Base-by-base conservation (phyloP, 2,888 invertebrate genomes). In the Aphidoletes aphidimyza region DNA sequence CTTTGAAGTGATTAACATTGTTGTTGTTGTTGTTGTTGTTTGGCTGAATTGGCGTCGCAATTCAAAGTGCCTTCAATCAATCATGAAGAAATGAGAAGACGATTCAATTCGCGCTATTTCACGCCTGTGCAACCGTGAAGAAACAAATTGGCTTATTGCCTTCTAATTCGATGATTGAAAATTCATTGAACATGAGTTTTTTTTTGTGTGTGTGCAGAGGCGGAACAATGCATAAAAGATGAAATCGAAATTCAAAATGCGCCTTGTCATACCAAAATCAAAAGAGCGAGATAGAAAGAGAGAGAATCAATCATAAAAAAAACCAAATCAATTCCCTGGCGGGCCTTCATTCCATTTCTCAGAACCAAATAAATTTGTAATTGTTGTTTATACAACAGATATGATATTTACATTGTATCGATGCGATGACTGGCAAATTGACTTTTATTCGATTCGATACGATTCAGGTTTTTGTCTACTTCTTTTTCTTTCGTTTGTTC, bases 391-490 rank as follows among this genome's bases (percentile, higher is more conserved):
- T n/a, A 37, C 37, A 81, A 37, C 37, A 81, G 22, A 81, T 81
- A 37, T 37, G 37, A 81, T 81, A 37, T 81, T 81, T 36, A 81
- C 37, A 81, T 37, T 81, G 81, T 36, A 37, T 81, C 81, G 22
- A 81, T 19, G n/a, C n/a, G 81, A 81, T 81, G 81, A 81, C 81
- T 81, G 19, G 81, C 81, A 81, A 81, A 81, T 81, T 81, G 81
- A 22, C 22, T 81, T 81, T 37, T 9, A 81, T 37, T 36, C n/a
- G 39, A 69, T 69, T 69, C 69, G 34, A 30, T 69, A 22, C 30
- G 22, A 54, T 26, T 30, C 22, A 54, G 6, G 42, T 69, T 69
- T 11, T 39, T 11, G 39, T 39, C 39, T 11, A 39, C 22, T 54
- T 3, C 9, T 54, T 22, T 2, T 54, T n/a, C 22, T n/a, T 54